Evolutionary conservation across 2,113 vertebrate genomes (phyloP), one percentile per base, ranked within the genome.

Genomic region (Guaruba guarouba): DNA sequence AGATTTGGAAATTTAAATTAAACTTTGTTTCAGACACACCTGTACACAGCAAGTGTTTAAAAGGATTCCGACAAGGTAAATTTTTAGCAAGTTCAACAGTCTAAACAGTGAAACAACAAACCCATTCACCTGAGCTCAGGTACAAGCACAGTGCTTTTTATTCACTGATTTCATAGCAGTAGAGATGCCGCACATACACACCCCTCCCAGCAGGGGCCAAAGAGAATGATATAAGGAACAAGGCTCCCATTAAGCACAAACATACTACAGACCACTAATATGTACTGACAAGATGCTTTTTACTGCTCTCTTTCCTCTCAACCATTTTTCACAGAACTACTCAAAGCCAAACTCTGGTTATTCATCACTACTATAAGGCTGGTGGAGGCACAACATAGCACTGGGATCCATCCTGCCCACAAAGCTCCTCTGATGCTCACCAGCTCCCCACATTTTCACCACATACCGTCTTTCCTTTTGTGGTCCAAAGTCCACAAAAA

Each of bases 1-100:
- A 93, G 71, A 73, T 52, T 86, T 91, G 61, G 91, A 98, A 97
- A 94, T 71, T 93, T 66, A 90, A 95, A 96, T 97, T 82, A 93
- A 97, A 93, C 95, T 92, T 97, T 49, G 62, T 90, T 96, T 71
- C 64, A 48, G 85, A 91, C 29, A 84, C 70, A 94, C 82, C 61
- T 73, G 82, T 77, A 89, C 75, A 49, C 54, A 49, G 81, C 83
- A 95, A 89, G 64, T 44, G 22, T 86, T 93, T 88, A 49, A 76
- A 93, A 92, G 63, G 63, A 75, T 91, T 96, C 93, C 95, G 96
- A 29, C 83, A 96, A 87, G 77, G 74, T 78, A 92, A 82, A 29
- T 92, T 94, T 95, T 90, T 71, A 69, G 68, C 90, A 70, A 79
- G 79, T 91, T 97, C 74, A 96, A 39, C 37, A 41, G 39, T 70